Evolutionary conservation across 2,888 invertebrate species (phyloP), one percentile per base, ranked within the genome.

Genomic region (Arrhopalites spinosus): DNA sequence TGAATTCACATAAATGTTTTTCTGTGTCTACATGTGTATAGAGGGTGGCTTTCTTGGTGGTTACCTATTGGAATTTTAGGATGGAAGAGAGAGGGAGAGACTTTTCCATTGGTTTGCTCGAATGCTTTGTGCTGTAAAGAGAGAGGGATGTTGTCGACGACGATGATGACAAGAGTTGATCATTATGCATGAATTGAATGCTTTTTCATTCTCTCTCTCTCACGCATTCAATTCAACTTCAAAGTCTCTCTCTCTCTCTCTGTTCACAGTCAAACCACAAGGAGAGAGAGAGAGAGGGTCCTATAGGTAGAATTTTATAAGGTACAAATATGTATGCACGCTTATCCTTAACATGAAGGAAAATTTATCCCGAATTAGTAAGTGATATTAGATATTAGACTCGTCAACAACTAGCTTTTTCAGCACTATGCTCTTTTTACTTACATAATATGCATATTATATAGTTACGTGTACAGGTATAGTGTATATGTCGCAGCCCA

Each of bases 171-270:
- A n/a, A 59, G 59, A 27, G 59, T 50, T 64, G 50, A 69, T 70
- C 70, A 70, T 70, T 70, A 70, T 70, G 70, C 70, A 70, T 47
- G 11, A 59, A 59, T 20, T 23, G 59, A 59, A 13, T 59, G 47
- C 68, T 68, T 68, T 68, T 47, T 47, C n/a, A 23, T 68, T 47
- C 45, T 17, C 11, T 68, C 68, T 68, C 59, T 53, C 43, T 68
- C 68, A 68, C 45, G 47, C 68, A 68, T 68, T 68, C 68, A 68
- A 43, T 68, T 66, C 25, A 45, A 68, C 68, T 68, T 68, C 68
- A 68, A 68, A 68, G 43, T 27, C 27, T 47, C 68, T 20, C 15
- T 25, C 27, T 25, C 63, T 15, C 63, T 27, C 15, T 47, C 20
- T 20, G 43, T 66, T 2, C 20, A 11, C 23, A 59, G 59, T 59